phyloP scores from a whole-genome alignment of 2,113 vertebrate genomes.

The Glaucidium brasilianum region DNA sequence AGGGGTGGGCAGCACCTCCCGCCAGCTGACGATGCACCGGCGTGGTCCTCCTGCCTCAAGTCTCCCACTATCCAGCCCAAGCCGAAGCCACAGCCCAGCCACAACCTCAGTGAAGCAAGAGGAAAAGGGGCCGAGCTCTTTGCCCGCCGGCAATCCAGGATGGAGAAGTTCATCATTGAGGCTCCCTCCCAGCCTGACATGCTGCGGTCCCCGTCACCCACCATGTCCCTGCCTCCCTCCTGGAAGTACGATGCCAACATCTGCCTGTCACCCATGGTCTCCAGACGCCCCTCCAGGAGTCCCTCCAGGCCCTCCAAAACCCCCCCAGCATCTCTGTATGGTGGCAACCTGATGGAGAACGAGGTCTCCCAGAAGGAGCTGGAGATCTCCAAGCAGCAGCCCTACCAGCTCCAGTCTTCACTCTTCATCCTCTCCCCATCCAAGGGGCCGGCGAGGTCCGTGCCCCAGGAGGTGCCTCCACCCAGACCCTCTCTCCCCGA shows the following conservation, averaged over 20 bases:
- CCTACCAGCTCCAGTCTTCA: conserved; percentile 88
- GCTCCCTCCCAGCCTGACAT: conserved; percentile 67
- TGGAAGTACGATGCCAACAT: conserved; percentile 89
- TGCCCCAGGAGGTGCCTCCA: conserved; percentile 79
- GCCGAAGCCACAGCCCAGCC: conserved; percentile 82
- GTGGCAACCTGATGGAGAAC: conserved; percentile 70
- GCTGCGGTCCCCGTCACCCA: conserved; percentile 87
- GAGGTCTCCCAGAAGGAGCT: conserved; percentile 85
- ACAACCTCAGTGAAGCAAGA: conserved; percentile 84
- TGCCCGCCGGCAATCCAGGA: conserved; percentile 89
- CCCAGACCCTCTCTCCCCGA: conserved; percentile 72
- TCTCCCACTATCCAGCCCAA: conserved; percentile 84
- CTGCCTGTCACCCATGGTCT: conserved; percentile 68
- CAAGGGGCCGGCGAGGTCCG: conserved; percentile 77
- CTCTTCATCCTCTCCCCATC: conserved; percentile 89
- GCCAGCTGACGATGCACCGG: conserved; percentile 53
- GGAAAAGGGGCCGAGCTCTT: conserved; percentile 95
- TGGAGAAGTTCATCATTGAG: conserved; percentile 92
- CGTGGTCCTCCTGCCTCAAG: conserved; percentile 92
- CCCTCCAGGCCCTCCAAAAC: conserved; percentile 74
- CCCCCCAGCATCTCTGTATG: conserved; percentile 73
- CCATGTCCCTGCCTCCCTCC: conserved; percentile 93
- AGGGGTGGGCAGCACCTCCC: conserved; percentile 29
- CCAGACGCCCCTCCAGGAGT: conserved; percentile 65
- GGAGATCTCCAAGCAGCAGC: conserved; percentile 86